Percentiles rank a stretch among this genome's conserved stretches.
These are phyloP conservation scores for Drosophila sturtevanti DNA, from an alignment of 1,140 invertebrate species.

Conservation along the genomic window DNA sequence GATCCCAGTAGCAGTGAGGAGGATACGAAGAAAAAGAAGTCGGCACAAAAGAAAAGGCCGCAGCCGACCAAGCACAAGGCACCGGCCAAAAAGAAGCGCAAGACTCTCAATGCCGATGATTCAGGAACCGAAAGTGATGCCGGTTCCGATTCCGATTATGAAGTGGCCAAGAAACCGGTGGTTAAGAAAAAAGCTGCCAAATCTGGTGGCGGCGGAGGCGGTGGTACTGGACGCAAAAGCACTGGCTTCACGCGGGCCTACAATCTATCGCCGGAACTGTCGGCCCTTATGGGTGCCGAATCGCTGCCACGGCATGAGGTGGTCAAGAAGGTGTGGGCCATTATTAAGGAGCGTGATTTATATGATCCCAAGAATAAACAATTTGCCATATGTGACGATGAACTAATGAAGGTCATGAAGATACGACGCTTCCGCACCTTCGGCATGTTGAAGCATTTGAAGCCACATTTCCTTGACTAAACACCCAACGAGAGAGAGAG, in stretches of 20 bases:
- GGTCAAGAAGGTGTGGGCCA: constrained; percentile 95
- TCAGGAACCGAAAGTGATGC: constrained; percentile 89
- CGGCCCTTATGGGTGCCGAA: constrained; percentile 92
- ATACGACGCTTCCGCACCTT: constrained; percentile 95
- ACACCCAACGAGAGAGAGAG: neutral
- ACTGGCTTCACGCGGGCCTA: constrained; percentile 92
- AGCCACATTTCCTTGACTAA: constrained; percentile 93
- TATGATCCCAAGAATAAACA: constrained; percentile 97
- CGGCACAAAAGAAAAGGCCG: constrained; percentile 80
- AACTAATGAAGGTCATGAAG: constrained; percentile 94
- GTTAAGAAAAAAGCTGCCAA: constrained; percentile 71
- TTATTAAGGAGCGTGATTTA: constrained; percentile 95
- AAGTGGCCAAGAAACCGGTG: constrained; percentile 85
- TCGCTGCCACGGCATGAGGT: constrained; percentile 95
- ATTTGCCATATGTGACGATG: constrained; percentile 96
- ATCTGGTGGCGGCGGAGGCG: constrained; percentile 25
- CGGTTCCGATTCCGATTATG: constrained; percentile 91
- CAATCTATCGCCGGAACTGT: constrained; percentile 92
- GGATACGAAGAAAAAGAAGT: constrained; percentile 76
- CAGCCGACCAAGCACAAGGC: constrained; percentile 82
- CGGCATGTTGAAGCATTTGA: constrained; percentile 97
- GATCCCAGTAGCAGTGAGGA: constrained; percentile 83
- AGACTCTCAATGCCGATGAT: constrained; percentile 70
- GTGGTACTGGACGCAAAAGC: constrained; percentile 83
- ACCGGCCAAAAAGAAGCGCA: constrained; percentile 85